Percentiles rank a stretch among this genome's conserved stretches.
These are phyloP conservation scores for Zootoca vivipara DNA, from an alignment of 2,113 vertebrate species.

Conservation along the genomic window DNA sequence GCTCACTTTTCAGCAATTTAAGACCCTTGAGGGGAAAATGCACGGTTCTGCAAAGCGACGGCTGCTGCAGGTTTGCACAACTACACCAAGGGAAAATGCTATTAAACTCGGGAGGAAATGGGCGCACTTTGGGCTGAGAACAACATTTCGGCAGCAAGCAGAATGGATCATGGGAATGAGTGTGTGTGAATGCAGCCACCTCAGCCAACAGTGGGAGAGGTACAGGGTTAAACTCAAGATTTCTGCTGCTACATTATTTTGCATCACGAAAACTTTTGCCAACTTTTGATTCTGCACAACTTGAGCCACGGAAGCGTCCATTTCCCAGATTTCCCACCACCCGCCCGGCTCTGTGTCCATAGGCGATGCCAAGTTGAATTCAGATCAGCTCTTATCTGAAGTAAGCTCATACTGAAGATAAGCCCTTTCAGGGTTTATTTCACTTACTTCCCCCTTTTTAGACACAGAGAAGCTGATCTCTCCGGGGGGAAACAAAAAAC, in stretches of 20 bases:
- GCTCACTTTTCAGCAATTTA: background rate
- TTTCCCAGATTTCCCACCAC: background rate
- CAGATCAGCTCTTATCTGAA: background rate
- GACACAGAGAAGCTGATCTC: background rate
- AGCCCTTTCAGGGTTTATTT: background rate
- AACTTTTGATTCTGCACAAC: background rate
- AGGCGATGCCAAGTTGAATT: background rate
- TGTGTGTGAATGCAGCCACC: background rate
- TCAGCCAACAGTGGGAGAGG: background rate
- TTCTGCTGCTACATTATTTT: background rate
- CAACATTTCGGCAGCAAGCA: background rate
- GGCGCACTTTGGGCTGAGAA: no score
- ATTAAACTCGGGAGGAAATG: no score
- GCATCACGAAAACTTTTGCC: background rate
- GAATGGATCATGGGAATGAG: background rate
- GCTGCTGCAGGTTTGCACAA: background rate
- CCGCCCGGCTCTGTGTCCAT: background rate
- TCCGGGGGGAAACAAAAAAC: background rate
- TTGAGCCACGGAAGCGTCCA: background rate
- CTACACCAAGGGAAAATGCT: background rate
- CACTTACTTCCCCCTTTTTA: background rate
- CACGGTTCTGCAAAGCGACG: background rate
- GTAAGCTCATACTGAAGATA: background rate
- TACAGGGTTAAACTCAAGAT: background rate
- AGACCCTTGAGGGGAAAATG: background rate